phyloP scores from a whole-genome alignment of 2,113 vertebrate species.

The Phyllopteryx taeniolatus region DNA sequence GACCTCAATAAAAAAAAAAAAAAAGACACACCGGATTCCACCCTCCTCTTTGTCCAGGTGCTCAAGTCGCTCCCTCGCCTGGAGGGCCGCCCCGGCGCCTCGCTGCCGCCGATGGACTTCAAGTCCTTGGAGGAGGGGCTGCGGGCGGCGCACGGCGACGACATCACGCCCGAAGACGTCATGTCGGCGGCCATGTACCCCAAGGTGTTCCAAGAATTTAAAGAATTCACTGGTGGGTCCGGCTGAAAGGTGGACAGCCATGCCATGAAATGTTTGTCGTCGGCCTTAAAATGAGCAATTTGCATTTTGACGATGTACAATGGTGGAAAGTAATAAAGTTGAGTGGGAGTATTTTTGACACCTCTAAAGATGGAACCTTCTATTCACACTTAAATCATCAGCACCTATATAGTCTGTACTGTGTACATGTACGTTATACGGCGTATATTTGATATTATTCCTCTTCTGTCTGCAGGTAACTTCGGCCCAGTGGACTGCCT shows the following conservation, averaged over 20 bases:
- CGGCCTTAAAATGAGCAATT: too few species aligned
- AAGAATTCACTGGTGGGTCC: constrained; percentile 77
- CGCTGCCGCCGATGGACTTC: constrained; percentile 83
- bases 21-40: neutral
- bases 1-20: neutral
- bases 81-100: constrained; percentile 86
- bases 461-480: constrained; percentile 45
- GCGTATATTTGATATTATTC: neutral
- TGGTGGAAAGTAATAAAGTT: too few species aligned
- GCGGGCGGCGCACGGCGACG: constrained; percentile 71
- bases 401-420: too few species aligned
- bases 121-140: constrained; percentile 76
- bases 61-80: constrained; percentile 83
- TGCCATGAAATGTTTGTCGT: too few species aligned
- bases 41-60: constrained; percentile 68
- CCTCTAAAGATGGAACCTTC: too few species aligned
- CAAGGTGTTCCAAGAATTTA: constrained; percentile 87
- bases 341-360: too few species aligned
- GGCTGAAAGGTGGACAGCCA: neutral
- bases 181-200: constrained; percentile 93
- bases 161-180: constrained; percentile 85
- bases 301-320: too few species aligned
- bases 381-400: too few species aligned
- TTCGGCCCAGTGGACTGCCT: constrained; percentile 88
- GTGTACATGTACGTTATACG: too few species aligned